These are phyloP conservation scores for Ia io DNA, from an alignment of 2,113 vertebrate genomes.

Conservation along the genomic window DNA sequence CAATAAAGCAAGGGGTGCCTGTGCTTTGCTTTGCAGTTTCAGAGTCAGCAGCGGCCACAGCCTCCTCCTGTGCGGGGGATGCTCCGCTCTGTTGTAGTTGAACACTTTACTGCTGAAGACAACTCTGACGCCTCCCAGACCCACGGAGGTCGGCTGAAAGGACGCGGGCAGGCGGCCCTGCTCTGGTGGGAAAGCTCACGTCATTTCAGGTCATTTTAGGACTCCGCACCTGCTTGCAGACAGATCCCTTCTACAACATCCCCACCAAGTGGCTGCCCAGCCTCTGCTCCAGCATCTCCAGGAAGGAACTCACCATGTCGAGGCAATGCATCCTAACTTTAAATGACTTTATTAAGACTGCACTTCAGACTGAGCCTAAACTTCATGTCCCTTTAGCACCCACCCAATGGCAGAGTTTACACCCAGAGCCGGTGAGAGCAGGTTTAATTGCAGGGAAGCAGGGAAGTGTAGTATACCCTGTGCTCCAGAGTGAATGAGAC, in stretches of 20 bases:
- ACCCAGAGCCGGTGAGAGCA: neutral
- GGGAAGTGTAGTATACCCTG: neutral
- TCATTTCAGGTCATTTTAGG: neutral
- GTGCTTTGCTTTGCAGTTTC: neutral
- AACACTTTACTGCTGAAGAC: accelerated
- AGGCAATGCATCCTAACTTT: neutral
- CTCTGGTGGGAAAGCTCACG: accelerated
- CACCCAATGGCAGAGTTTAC: neutral
- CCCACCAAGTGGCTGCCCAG: conserved; percentile 39
- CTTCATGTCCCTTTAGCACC: neutral
- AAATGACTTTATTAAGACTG: neutral
- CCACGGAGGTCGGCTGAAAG: accelerated
- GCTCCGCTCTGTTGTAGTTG: accelerated
- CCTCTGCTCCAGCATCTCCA: neutral
- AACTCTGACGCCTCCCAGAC: neutral
- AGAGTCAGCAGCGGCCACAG: neutral
- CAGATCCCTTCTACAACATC: conserved; percentile 44
- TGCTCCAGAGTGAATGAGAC: neutral
- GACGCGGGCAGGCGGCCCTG: accelerated
- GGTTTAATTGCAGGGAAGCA: neutral
- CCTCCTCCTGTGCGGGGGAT: too few species aligned
- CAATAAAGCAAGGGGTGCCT: neutral
- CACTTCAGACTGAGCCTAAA: neutral
- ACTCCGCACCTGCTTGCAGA: accelerated
- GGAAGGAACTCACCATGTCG: neutral